Conservation (phyloP, 1,140 invertebrate genomes). For the Harpegnathos saltator region DNA sequence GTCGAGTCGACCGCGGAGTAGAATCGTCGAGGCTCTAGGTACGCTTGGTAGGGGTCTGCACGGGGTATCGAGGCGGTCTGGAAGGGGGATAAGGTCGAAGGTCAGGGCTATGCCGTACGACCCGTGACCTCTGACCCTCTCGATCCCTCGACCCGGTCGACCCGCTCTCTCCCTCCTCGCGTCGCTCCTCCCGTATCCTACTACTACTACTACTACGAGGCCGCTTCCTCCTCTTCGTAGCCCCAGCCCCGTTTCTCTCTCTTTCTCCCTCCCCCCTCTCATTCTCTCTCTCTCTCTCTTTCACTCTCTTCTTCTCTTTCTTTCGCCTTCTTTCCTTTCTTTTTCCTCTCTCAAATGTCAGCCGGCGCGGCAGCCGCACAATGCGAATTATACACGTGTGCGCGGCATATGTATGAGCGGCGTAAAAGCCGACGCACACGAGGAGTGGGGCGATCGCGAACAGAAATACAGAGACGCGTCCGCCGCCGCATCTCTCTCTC, state of each 20-base stretch:
- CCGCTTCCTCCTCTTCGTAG: constrained; percentile 36
- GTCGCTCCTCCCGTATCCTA: constrained; percentile 54
- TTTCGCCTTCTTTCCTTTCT: constrained; percentile 58
- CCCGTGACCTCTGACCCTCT: constrained; percentile 82
- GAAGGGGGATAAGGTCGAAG: constrained; percentile 81
- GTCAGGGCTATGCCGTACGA: constrained; percentile 84
- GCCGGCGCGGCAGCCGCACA: constrained; percentile 45
- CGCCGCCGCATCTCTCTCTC: not conserved
- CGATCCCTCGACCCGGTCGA: constrained; percentile 79
- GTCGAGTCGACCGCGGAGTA: constrained; percentile 68
- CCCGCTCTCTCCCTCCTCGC: constrained; percentile 68
- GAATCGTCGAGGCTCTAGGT: constrained; percentile 70
- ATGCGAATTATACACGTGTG: constrained; percentile 57
- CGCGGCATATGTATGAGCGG: constrained; percentile 12
- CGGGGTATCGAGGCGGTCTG: constrained; percentile 68
- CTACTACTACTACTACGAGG: constrained; percentile 24
- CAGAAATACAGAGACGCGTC: not conserved
- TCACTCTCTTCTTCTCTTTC: constrained; percentile 22
- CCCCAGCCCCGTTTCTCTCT: not conserved
- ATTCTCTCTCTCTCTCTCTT: constrained; percentile 13
- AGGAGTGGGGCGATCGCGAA: constrained; percentile 14
- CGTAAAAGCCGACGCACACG: constrained; percentile 29
- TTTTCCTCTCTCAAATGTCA: constrained; percentile 74
- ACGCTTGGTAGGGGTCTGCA: constrained; percentile 72
- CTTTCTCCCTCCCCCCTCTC: constrained; percentile 37